Percentiles rank a stretch among this genome's conserved stretches.
Evolutionary conservation across 2,888 invertebrate genomes (phyloP).

Genomic region (Rhimphoctona megacephalus): DNA sequence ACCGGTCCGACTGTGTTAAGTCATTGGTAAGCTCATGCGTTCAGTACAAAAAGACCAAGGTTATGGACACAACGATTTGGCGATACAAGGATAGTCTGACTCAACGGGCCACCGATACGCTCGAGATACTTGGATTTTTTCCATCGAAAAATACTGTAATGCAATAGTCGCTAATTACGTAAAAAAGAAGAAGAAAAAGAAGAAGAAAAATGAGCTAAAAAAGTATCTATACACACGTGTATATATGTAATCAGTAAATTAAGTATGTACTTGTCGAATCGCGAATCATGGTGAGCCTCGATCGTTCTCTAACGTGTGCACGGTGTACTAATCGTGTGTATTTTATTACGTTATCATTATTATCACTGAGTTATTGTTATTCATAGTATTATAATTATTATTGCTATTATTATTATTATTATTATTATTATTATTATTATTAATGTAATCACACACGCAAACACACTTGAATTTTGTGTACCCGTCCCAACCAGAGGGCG

Average conservation of each 20-base stretch:
- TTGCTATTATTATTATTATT: conserved; percentile 8
- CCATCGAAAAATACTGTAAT: conserved; percentile 28
- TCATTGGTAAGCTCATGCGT: conserved; percentile 94
- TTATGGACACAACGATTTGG: conserved; percentile 95
- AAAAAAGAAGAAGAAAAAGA: neutral
- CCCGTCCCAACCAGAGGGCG: conserved; percentile 76
- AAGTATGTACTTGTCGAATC: conserved; percentile 16
- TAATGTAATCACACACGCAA: neutral
- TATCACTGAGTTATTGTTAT: conserved; percentile 7
- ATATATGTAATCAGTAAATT: conserved; percentile 17
- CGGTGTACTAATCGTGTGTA: conserved; percentile 42
- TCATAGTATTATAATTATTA: conserved; percentile 4
- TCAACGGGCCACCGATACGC: conserved; percentile 89
- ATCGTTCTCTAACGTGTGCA: conserved; percentile 78
- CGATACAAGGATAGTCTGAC: conserved; percentile 93
- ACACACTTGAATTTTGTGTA: conserved; percentile 40
- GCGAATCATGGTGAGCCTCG: conserved; percentile 79
- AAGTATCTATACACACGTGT: conserved; percentile 4
- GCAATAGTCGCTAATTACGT: neutral
- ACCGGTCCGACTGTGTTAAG: conserved; percentile 96
- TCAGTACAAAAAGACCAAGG: conserved; percentile 92
- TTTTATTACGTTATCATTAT: conserved; percentile 25
- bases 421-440: conserved; percentile 17
- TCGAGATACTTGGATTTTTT: conserved; percentile 91
- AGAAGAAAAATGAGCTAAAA: neutral